A percentile compares a stretch with the other conserved stretches of the same genome.
These are phyloP conservation scores for Sebastes oblongus DNA, from an alignment of 2,797 vertebrate genomes.

Conservation along the genomic window DNA sequence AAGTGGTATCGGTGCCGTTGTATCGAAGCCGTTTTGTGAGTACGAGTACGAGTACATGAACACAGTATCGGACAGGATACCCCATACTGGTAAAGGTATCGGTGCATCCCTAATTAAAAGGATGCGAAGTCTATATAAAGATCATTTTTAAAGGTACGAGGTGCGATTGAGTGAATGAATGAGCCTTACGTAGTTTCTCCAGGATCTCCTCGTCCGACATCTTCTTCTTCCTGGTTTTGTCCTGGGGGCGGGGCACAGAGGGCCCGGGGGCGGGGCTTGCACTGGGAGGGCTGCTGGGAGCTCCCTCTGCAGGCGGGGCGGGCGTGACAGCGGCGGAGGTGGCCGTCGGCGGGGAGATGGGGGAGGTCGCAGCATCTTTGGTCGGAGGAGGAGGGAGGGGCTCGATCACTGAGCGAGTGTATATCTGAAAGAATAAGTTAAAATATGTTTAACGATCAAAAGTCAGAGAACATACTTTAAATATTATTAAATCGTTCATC, in stretches of 20 bases:
- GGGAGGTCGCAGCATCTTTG: constrained; percentile 90
- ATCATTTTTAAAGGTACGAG: not conserved
- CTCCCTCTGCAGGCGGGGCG: constrained; percentile 70
- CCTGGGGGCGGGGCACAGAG: constrained; percentile 80
- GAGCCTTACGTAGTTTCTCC: constrained; percentile 92
- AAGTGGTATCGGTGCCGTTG: too few relatives aligned
- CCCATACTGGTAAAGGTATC: too few relatives aligned
- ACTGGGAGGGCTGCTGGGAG: constrained; percentile 75
- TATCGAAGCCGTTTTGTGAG: too few relatives aligned
- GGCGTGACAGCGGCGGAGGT: constrained; percentile 50
- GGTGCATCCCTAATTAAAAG: not conserved
- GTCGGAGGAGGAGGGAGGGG: constrained; percentile 87
- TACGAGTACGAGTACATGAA: too few relatives aligned
- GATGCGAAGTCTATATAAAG: not conserved
- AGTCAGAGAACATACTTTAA: not conserved
- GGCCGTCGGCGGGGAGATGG: constrained; percentile 81
- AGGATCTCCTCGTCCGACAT: constrained; percentile 98
- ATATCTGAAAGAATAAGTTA: constrained; percentile 82
- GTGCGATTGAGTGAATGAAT: not conserved
- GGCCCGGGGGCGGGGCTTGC: constrained; percentile 72
- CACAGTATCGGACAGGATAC: too few relatives aligned
- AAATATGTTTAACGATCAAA: not conserved
- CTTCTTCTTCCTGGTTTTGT: constrained; percentile 96
- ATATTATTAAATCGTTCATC: not conserved
- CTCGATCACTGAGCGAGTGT: constrained; percentile 94